Percentiles rank a stretch among this genome's conserved stretches.
phyloP scores from a whole-genome alignment of 2,888 invertebrate genomes.

The Aphodius sticticus region DNA sequence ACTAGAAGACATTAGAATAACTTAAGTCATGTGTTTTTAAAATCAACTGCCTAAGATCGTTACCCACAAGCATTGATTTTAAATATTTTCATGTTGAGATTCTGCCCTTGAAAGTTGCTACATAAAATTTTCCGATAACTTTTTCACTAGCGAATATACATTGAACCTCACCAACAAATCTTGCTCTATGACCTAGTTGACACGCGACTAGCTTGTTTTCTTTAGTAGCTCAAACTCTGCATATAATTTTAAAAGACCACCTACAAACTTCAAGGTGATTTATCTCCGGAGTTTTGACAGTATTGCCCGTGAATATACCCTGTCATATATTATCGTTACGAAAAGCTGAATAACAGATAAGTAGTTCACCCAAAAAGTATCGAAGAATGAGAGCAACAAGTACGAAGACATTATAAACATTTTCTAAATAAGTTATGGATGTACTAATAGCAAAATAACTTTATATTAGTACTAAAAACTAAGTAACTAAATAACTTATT shows the following conservation, averaged over 20 bases:
- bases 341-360: neutral
- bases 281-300: conserved; percentile 1
- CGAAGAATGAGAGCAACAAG: neutral
- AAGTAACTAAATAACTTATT: too few species aligned
- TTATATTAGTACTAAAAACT: too few species aligned
- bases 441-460: too few species aligned
- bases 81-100: neutral
- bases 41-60: too few species aligned
- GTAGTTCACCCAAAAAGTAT: conserved; percentile 4
- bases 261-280: neutral
- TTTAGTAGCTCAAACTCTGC: conserved; percentile 15
- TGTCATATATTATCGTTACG: neutral
- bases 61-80: too few species aligned
- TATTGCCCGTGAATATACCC: neutral
- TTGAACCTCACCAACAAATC: neutral
- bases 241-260: conserved; percentile 15
- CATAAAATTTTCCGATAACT: neutral
- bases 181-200: neutral
- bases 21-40: too few species aligned
- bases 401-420: neutral
- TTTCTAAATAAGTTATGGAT: too few species aligned
- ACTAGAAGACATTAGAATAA: too few species aligned
- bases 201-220: neutral
- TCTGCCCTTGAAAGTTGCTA: neutral
- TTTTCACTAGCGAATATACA: neutral